Evolutionary conservation across 2,888 invertebrate species (phyloP).

Genomic region (Ligdia adustata): DNA sequence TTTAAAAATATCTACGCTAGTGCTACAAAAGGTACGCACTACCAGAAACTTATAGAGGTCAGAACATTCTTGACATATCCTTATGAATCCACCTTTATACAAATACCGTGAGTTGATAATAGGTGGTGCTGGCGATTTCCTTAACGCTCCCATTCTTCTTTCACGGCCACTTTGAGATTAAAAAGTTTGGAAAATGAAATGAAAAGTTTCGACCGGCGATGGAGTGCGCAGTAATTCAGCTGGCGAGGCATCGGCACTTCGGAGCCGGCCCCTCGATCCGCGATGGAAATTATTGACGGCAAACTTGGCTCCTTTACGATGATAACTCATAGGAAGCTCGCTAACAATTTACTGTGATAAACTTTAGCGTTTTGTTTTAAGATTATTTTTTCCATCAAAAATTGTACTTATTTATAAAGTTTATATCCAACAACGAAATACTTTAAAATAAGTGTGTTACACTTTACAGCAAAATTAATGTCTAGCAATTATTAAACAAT

Average conservation of each 20-base stretch:
- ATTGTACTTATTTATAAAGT: no score
- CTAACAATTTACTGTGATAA: conserved; percentile 9
- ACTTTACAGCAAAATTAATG: no score
- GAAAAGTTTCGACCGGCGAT: conserved; percentile 65
- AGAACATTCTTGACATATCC: no score
- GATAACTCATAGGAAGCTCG: conserved; percentile 24
- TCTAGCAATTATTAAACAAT: no score
- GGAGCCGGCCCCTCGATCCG: conserved; percentile 37
- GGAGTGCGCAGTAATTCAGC: conserved; percentile 51
- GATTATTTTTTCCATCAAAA: background rate
- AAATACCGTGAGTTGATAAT: conserved; percentile 69
- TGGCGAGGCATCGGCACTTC: conserved; percentile 54
- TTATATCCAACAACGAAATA: no score
- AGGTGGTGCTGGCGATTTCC: conserved; percentile 81
- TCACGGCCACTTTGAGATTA: conserved; percentile 84
- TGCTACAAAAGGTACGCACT: no score
- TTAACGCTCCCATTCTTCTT: conserved; percentile 80
- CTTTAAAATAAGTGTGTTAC: no score
- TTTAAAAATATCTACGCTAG: no score
- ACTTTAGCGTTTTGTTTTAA: conserved; percentile 7
- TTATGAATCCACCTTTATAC: conserved; percentile 26
- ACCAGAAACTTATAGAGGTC: no score
- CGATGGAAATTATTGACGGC: conserved; percentile 24
- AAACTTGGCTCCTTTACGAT: conserved; percentile 17
- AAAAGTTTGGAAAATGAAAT: conserved; percentile 81